These are phyloP conservation scores for Pachyuromys duprasi DNA, from an alignment of 2,797 vertebrate genomes.

Conservation along the genomic window DNA sequence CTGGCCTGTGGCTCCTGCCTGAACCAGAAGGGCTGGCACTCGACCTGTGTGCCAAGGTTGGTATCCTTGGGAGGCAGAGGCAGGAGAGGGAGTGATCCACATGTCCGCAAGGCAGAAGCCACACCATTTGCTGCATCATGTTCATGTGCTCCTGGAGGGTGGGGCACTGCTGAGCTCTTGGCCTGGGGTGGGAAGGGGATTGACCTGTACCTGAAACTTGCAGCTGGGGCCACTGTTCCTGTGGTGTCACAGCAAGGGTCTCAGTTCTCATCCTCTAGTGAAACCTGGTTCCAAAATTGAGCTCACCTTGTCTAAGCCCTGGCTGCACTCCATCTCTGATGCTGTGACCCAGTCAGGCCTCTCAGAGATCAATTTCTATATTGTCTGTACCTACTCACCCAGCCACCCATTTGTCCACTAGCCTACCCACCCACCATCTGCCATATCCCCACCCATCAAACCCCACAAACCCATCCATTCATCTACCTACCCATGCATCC, in stretches of 20 bases:
- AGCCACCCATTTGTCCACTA: background rate
- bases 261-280: background rate
- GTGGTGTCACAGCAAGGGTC: background rate
- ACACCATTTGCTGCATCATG: background rate
- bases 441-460: no score
- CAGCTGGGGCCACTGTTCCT: background rate
- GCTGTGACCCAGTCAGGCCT: background rate
- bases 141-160: background rate
- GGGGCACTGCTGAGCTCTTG: background rate
- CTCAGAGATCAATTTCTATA: background rate
- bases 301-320: background rate
- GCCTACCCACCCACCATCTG: background rate
- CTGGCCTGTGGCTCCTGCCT: slow-evolving; percentile 64
- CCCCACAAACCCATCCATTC: background rate
- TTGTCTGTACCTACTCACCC: background rate
- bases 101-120: background rate
- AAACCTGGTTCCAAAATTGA: slow-evolving; percentile 34
- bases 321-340: background rate
- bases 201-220: background rate
- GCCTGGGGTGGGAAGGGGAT: background rate
- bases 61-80: slow-evolving; percentile 32
- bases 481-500: no score
- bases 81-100: background rate
- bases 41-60: background rate
- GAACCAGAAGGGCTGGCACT: slow-evolving; percentile 13